Evolutionary conservation across 2,797 vertebrate species (phyloP).

Genomic region (Brachymystax lenok): DNA sequence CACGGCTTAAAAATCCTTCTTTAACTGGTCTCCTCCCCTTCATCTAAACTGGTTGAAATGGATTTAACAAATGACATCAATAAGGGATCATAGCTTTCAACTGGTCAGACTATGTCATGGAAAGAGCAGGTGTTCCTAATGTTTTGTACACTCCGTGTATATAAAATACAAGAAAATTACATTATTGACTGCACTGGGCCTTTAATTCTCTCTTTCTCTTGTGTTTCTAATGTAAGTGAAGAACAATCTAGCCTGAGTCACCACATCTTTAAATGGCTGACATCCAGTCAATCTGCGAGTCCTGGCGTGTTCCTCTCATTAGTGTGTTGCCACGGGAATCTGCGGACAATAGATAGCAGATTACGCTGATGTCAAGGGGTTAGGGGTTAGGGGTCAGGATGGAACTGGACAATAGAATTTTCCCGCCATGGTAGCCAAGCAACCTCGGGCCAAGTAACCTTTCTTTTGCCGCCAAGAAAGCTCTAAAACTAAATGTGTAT

Average conservation of each 20-base stretch:
- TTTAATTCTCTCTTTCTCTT: background rate
- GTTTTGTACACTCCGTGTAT: no score
- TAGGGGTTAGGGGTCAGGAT: background rate
- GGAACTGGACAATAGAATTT: background rate
- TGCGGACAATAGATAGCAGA: background rate
- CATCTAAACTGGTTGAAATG: no score
- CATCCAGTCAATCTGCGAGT: background rate
- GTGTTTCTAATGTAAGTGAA: background rate
- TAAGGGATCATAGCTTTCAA: no score
- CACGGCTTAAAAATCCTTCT: no score
- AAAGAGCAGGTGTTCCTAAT: no score
- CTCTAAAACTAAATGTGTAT: background rate
- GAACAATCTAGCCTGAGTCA: background rate
- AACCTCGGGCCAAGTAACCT: background rate
- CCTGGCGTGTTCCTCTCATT: background rate
- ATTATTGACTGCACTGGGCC: background rate
- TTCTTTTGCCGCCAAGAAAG: background rate
- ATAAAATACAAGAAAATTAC: no score
- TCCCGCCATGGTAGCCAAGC: background rate
- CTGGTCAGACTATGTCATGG: no score
- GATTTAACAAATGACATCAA: no score
- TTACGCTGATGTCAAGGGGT: background rate
- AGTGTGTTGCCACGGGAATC: constrained; percentile 48
- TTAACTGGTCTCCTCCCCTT: no score
- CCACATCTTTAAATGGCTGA: background rate